Base-by-base conservation (phyloP, 2,888 invertebrate genomes). In the Cyclophora albipunctata region DNA sequence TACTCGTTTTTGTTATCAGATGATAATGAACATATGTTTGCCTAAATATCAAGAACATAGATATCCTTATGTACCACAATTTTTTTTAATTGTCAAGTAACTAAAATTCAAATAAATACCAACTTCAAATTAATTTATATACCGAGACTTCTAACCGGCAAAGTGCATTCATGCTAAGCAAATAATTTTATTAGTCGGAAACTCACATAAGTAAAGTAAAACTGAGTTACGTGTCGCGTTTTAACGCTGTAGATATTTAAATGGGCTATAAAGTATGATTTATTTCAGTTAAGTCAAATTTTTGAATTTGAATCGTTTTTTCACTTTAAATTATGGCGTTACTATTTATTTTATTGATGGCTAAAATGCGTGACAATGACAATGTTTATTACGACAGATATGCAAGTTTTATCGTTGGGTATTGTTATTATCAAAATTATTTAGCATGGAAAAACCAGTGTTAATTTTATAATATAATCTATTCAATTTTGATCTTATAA, bases 181-280 rank as follows among this genome's bases (percentile, higher is more conserved):
- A 54, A 51, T 50, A 63, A 63, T 62, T 56, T 58, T 63, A 58
- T 61, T 60, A 60, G 52, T 56, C 53, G 60, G 59, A 67, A 60
- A 64, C 53, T 63, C 55, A 54, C 53, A 61, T 60, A 57, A 68
- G 60, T 60, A 64, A 68, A 63, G 62, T 59, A 60, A 63, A 71
- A 69, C 67, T 68, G 64, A 73, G 63, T 76, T 68, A 78, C 75
- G 77, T 76, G 73, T 71, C 71, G 64, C 64, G 57, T 69, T 66
- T 66, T 60, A 63, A 64, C 67, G 58, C 65, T 73, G 70, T 72
- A 71, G 72, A 75, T 78, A 74, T 76, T 78, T 70, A 71, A 78
- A 77, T 77, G 75, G 75, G 70, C 75, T 59, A 78, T 79, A 79
- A 78, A 73, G 69, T 62, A 60, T 74, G 78, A 79, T 78, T 77